Conservation (phyloP, 2,888 invertebrate species). For the Melikaiella ostensackeni region DNA sequence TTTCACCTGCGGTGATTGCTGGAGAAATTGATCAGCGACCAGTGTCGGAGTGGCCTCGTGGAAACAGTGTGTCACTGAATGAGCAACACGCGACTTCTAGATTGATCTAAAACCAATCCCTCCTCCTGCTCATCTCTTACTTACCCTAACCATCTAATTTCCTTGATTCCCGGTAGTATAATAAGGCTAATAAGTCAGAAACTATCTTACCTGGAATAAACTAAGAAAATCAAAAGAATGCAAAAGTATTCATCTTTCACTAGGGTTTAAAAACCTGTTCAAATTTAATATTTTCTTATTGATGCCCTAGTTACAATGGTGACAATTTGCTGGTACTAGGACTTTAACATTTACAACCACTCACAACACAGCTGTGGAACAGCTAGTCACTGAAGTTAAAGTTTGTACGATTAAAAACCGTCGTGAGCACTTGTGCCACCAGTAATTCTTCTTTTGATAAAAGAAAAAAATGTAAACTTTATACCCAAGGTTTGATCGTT, state of each 20-base stretch:
- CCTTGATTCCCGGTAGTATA: too few species aligned
- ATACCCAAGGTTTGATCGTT: too few species aligned
- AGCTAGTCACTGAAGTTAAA: not conserved
- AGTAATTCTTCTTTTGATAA: slow-evolving; percentile 3
- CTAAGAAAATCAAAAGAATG: not conserved
- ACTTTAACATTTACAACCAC: not conserved
- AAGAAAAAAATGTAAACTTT: not conserved
- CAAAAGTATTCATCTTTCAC: not conserved
- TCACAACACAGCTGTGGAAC: not conserved
- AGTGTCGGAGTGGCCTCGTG: too few species aligned
- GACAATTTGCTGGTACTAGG: not conserved
- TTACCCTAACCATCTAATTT: too few species aligned
- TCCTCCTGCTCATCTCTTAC: too few species aligned
- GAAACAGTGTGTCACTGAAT: too few species aligned
- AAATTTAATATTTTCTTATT: not conserved
- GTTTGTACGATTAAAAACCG: slow-evolving; percentile 20
- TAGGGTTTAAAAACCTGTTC: not conserved
- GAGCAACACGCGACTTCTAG: too few species aligned
- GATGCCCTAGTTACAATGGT: not conserved
- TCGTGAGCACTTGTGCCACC: not conserved
- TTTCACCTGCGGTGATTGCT: too few species aligned
- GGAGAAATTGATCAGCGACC: too few species aligned
- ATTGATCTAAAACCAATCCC: too few species aligned
- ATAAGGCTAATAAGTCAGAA: not conserved
- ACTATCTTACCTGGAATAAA: not conserved